Evolutionary conservation across 2,888 invertebrate genomes (phyloP).

Genomic region (Orthosia cruda): DNA sequence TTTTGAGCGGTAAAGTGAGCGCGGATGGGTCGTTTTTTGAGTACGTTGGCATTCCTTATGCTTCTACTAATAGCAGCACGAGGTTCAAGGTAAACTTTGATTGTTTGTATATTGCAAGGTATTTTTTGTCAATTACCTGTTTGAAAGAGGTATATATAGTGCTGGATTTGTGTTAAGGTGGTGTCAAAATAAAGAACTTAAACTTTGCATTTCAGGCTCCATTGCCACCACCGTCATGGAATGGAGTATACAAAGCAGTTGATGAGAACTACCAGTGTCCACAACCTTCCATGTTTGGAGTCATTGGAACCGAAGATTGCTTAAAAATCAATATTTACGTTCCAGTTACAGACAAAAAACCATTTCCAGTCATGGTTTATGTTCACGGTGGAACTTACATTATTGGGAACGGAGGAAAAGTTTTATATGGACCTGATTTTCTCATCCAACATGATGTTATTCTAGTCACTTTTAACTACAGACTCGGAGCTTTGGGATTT

Average conservation of each 20-base stretch:
- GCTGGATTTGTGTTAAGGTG: background rate
- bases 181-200: background rate
- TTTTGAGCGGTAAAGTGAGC: conserved; percentile 78
- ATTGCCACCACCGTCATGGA: conserved; percentile 79
- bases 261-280: conserved; percentile 73
- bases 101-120: conserved; percentile 19
- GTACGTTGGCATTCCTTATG: conserved; percentile 83
- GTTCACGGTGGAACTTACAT: conserved; percentile 84
- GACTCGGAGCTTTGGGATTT: conserved; percentile 82
- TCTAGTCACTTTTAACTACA: conserved; percentile 83
- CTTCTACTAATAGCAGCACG: conserved; percentile 66
- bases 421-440: conserved; percentile 80
- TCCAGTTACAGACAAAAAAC: conserved; percentile 70
- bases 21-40: conserved; percentile 78
- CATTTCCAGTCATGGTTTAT: conserved; percentile 82
- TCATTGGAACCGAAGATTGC: conserved; percentile 80
- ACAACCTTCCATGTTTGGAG: conserved; percentile 66
- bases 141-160: background rate
- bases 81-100: conserved; percentile 49
- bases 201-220: conserved; percentile 77
- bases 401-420: conserved; percentile 80
- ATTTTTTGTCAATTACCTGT: conserved; percentile 20
- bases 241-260: conserved; percentile 79
- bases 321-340: conserved; percentile 82
- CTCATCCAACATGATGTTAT: conserved; percentile 81